Conservation (phyloP, 2,797 vertebrate genomes). For the Melanitta fusca region DNA sequence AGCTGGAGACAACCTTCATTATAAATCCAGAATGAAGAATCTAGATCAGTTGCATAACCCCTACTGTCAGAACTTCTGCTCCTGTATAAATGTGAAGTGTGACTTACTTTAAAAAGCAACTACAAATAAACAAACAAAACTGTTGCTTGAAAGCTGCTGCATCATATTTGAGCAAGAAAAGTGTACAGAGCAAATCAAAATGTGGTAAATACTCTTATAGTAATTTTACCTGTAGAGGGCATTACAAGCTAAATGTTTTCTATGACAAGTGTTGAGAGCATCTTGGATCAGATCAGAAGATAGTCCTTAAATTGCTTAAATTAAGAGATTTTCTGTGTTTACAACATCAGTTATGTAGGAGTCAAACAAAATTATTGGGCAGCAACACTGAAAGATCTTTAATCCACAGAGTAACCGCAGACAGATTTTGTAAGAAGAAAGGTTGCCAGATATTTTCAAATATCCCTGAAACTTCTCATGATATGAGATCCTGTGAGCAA, state of each 20-base stretch:
- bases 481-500: neutral
- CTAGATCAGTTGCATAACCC: neutral
- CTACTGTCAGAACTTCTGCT: neutral
- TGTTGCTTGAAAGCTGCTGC: neutral
- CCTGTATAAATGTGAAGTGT: neutral
- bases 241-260: conserved; percentile 64
- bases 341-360: neutral
- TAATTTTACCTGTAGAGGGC: conserved; percentile 66
- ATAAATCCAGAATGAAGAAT: neutral
- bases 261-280: neutral
- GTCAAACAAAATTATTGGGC: neutral
- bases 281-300: neutral
- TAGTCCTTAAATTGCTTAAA: neutral
- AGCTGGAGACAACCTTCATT: neutral
- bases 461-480: neutral
- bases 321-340: conserved; percentile 14
- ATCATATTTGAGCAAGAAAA: neutral
- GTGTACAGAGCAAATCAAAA: rapidly evolving
- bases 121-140: neutral
- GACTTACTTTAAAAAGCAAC: neutral
- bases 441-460: neutral
- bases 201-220: neutral
- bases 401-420: neutral
- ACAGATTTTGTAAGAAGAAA: neutral
- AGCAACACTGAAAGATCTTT: neutral